Base-by-base conservation (phyloP, 2,888 invertebrate species). In the Oxystoma pomonae region DNA sequence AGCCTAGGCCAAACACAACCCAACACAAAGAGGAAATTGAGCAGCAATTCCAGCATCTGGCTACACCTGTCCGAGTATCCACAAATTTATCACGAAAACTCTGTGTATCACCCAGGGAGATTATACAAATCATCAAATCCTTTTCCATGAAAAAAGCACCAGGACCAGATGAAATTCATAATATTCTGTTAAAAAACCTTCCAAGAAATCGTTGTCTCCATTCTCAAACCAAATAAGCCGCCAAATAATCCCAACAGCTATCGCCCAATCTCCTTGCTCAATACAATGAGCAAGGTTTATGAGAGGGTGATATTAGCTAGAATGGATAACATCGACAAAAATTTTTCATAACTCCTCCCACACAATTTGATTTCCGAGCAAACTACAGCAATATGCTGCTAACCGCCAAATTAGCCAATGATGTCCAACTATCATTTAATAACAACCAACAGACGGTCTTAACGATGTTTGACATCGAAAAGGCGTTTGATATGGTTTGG, bases 111-210 rank as follows among this genome's bases (percentile, higher is more conserved):
- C 53, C 53, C 5, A 5, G n/a, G n/a, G 35, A 35, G 12, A 12
- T 35, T 35, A 7, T 16, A 16, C 3, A 16, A 5, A 19, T 19
- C 53, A 17, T 53, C 16, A 53, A n/a, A 16, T 9, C 21, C 7
- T 59, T 70, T 9, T 62, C 65, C 0, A 67, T 65, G 16, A 69
- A 66, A n/a, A 69, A 67, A 65, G 64, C 69, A 1, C 68, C 66
- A 1, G 69, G 69, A 1, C 61, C 57, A 16, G 69, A 69, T 49
- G 57, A 59, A 1, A 63, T 68, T 1, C 35, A 58, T n/a, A 65
- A 66, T 49, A 64, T 35, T 17, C 12, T 68, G 5, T 49, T 69
- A 16, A 70, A 74, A 67, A 68, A 74, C n/a, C 59, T 74, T 5
- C 66, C 68, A 1, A 62, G 35, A 51, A 73, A 73, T 58, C 19